These are phyloP conservation scores for Agrotis segetum DNA, from an alignment of 2,888 invertebrate species.

Conservation along the genomic window DNA sequence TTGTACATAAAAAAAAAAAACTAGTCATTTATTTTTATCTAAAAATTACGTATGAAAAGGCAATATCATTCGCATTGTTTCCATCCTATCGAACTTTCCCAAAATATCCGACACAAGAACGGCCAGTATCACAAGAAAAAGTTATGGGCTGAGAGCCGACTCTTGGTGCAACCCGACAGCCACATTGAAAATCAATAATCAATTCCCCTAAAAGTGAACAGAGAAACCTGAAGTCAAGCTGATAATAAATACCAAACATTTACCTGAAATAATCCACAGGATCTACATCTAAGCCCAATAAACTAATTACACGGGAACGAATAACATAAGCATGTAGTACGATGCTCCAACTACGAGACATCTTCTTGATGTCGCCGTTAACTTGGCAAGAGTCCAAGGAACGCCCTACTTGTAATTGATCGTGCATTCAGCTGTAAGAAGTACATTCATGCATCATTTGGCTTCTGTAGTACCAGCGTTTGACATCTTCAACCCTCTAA, in stretches of 20 bases:
- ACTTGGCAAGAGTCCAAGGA: constrained; percentile 41
- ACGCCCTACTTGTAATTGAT: constrained; percentile 39
- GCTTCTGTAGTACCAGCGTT: background rate
- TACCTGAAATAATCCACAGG: constrained; percentile 1
- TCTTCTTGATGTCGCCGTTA: constrained; percentile 43
- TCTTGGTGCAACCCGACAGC: no score
- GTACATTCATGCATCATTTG: constrained; percentile 43
- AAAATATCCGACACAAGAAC: no score
- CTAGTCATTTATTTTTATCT: no score
- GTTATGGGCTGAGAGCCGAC: no score
- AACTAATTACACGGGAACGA: constrained; percentile 3
- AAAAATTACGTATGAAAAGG: no score
- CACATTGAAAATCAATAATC: constrained; percentile 21
- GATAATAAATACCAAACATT: constrained; percentile 17
- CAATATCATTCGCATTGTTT: background rate
- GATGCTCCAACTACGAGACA: constrained; percentile 20
- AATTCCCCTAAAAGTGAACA: constrained; percentile 7
- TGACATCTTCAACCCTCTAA: constrained; percentile 1
- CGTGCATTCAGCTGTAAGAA: constrained; percentile 37
- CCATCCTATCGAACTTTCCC: background rate
- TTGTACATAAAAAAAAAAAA: no score
- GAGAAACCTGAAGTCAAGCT: constrained; percentile 10
- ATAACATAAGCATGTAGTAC: constrained; percentile 14
- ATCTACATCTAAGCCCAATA: background rate
- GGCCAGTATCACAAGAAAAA: no score